Base-by-base conservation (phyloP, 2,888 invertebrate species). In the Mamestra brassicae region DNA sequence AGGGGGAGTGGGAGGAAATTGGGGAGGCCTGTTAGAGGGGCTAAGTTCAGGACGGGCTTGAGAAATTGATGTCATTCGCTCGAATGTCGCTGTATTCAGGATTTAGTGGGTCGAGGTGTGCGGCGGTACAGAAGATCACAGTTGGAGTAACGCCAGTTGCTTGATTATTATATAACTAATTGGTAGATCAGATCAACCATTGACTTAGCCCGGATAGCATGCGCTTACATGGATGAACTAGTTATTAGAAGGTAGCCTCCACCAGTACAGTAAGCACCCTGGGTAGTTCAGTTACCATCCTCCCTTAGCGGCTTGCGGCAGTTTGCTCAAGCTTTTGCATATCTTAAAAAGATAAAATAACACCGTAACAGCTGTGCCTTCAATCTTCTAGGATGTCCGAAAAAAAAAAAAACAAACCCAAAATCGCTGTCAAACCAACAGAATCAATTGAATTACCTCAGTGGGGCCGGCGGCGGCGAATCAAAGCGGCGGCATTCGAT, bases 401-500 rank as follows among this genome's bases (percentile, higher is more conserved):
- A 54, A 54, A 64, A 17, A 54, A 50, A 54, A 45, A 57, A 69
- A 65, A 71, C 60, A 55, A 8, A 52, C 45, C 42, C 54, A 4
- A 70, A 74, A 58, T 66, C 52, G 17, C 17, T 71, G 64, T 71
- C 58, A 75, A 71, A 57, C 60, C 67, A 81, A 71, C 47, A 26
- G 13, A 76, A 80, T 81, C 71, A 36, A 81, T 80, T 67, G 55
- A 80, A 71, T 71, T 4, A 61, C 50, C 80, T 36, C 74, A 50
- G 42, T 8, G 65, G 11, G 76, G 54, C 71, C 61, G 47, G 45
- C 34, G 50, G 73, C 36, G 47, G 63, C 10, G 65, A 74, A 76
- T 71, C 72, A 64, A 61, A 67, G 73, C 65, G 71, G 47, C 36
- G 76, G 72, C 78, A 71, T 84, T 78, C 75, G 74, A 78, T 75